These are phyloP conservation scores for Henricia sp. DNA, from an alignment of 53 echinoderm and acorn worm species.

Conservation along the genomic window DNA sequence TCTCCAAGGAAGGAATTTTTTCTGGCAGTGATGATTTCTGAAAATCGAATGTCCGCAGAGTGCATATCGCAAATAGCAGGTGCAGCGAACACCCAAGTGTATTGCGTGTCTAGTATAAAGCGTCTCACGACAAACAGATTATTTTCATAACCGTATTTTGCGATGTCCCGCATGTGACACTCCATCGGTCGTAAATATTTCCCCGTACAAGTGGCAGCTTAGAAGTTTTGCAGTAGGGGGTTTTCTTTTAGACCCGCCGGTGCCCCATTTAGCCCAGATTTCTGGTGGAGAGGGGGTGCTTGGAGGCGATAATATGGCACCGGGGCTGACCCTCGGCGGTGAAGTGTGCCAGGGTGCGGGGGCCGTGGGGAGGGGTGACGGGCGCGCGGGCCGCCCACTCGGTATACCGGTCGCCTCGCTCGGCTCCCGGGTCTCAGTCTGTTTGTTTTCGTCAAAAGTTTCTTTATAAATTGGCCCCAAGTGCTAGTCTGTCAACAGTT, in stretches of 20 bases:
- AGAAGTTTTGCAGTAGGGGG: neutral
- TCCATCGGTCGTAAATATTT: slow-evolving; percentile 33
- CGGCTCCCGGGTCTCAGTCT: neutral
- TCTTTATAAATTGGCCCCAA: slow-evolving; percentile 10
- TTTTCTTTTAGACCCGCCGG: slow-evolving; percentile 21
- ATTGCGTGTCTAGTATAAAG: slow-evolving; percentile 2
- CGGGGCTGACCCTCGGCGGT: slow-evolving; percentile 20
- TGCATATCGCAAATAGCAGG: too few relatives aligned
- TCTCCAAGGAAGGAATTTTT: too few relatives aligned
- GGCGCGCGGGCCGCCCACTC: neutral
- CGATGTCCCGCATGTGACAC: slow-evolving; percentile 9
- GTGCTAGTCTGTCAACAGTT: slow-evolving; percentile 36
- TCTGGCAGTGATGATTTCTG: too few relatives aligned
- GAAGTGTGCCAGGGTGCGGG: slow-evolving; percentile 16
- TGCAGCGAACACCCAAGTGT: too few relatives aligned
- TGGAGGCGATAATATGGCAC: slow-evolving; percentile 50
- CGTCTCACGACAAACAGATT: slow-evolving; percentile 2
- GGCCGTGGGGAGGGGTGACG: neutral
- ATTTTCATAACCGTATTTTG: slow-evolving; percentile 44
- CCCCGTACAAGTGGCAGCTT: neutral
- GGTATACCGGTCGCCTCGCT: slow-evolving; percentile 43
- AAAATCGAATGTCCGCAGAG: too few relatives aligned
- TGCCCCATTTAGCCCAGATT: slow-evolving; percentile 60
- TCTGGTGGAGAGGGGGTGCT: slow-evolving; percentile 7
- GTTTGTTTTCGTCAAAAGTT: slow-evolving; percentile 20